phyloP scores from a whole-genome alignment of 2,797 vertebrate genomes.

The Anolis apletophallus region DNA sequence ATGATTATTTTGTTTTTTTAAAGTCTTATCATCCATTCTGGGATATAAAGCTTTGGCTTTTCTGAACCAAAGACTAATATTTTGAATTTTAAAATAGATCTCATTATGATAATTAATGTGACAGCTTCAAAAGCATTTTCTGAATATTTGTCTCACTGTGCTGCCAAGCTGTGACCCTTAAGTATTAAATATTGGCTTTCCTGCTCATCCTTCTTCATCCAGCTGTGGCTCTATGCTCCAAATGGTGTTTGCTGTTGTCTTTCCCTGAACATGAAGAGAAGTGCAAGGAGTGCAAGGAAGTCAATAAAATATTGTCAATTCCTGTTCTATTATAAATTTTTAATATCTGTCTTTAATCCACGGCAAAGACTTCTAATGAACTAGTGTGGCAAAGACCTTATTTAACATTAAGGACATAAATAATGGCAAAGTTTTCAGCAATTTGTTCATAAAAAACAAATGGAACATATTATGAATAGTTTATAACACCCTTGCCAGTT shows the following conservation, averaged over 20 bases:
- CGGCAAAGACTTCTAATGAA: slow-evolving; percentile 30
- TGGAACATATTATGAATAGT: slow-evolving; percentile 29
- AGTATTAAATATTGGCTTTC: slow-evolving; percentile 38
- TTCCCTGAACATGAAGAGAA: not conserved
- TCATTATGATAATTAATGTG: slow-evolving; percentile 31
- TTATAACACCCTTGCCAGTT: not conserved
- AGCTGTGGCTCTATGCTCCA: not conserved
- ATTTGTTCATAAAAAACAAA: slow-evolving; percentile 30
- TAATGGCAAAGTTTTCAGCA: slow-evolving; percentile 26
- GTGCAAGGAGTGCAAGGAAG: slow-evolving; percentile 2
- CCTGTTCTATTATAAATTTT: slow-evolving; percentile 32
- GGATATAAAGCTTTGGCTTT: slow-evolving; percentile 9
- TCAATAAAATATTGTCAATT: slow-evolving; percentile 26
- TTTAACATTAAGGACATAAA: slow-evolving; percentile 31
- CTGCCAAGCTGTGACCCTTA: slow-evolving; percentile 10
- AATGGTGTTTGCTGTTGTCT: slow-evolving; percentile 8
- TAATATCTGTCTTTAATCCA: slow-evolving; percentile 33
- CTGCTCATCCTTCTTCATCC: slow-evolving; percentile 14
- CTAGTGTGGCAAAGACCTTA: slow-evolving; percentile 8
- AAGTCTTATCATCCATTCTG: not conserved
- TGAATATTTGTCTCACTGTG: not conserved
- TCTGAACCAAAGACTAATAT: slow-evolving; percentile 15
- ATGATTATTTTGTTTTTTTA: not conserved
- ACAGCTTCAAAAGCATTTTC: slow-evolving; percentile 26
- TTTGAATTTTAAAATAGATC: slow-evolving; percentile 20